These are phyloP conservation scores for Paracentrotus lividus DNA, from an alignment of 53 echinoderm and acorn worm genomes.

Conservation along the genomic window DNA sequence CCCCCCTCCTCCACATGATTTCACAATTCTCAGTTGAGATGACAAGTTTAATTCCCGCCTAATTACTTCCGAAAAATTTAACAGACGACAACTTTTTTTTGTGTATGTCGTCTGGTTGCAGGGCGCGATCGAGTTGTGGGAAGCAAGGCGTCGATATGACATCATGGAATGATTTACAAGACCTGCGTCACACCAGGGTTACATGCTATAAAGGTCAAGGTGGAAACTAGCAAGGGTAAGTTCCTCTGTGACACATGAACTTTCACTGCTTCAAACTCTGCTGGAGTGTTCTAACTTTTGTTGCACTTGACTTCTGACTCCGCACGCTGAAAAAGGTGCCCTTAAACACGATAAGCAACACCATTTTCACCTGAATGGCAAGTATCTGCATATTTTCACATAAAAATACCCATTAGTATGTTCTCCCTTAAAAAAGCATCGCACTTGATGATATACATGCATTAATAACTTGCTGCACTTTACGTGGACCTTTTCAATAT, in stretches of 20 bases:
- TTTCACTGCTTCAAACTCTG: not conserved
- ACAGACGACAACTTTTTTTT: no score
- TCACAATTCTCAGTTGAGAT: not conserved
- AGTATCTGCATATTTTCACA: no score
- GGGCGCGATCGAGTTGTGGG: not conserved
- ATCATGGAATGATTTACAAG: slow-evolving; percentile 21
- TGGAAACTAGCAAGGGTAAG: slow-evolving; percentile 24
- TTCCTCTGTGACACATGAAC: slow-evolving; percentile 1
- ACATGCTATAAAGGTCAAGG: slow-evolving; percentile 18
- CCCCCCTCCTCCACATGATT: no score
- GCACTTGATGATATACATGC: no score
- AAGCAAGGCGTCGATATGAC: slow-evolving; percentile 19
- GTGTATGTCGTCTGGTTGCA: slow-evolving; percentile 3
- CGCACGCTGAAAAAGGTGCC: no score
- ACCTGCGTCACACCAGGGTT: not conserved
- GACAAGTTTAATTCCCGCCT: slow-evolving; percentile 34
- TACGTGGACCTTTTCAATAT: no score
- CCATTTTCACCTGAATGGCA: no score
- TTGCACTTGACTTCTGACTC: not conserved
- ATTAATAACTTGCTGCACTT: no score
- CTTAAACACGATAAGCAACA: no score
- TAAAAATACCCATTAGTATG: no score
- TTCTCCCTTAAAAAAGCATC: no score
- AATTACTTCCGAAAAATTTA: slow-evolving; percentile 21
- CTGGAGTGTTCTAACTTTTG: not conserved